phyloP scores from a whole-genome alignment of 2,113 vertebrate species.

The Ivindomyrus marchei region DNA sequence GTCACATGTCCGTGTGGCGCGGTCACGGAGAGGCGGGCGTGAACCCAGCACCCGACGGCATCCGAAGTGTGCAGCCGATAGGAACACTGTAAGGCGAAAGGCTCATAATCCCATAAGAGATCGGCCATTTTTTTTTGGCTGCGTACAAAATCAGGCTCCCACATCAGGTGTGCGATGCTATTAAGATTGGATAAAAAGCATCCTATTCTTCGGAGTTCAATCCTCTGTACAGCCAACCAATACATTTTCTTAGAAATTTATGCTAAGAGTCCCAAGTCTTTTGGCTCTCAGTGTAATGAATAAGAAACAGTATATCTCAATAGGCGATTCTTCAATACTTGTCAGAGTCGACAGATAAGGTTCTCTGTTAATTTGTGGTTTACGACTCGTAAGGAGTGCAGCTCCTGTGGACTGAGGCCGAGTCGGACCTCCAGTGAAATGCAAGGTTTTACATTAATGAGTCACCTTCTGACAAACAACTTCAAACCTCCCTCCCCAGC shows the following conservation, averaged over 20 bases:
- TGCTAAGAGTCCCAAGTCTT: not conserved
- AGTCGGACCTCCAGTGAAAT: slow-evolving; percentile 58
- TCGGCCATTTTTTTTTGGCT: not conserved
- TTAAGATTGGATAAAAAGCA: not conserved
- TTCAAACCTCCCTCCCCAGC: slow-evolving; percentile 63
- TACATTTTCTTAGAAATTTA: not conserved
- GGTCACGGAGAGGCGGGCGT: not conserved
- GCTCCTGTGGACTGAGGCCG: slow-evolving; percentile 48
- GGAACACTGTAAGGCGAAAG: not conserved
- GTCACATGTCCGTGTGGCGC: not conserved
- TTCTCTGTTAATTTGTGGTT: slow-evolving; percentile 45
- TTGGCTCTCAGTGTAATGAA: not conserved
- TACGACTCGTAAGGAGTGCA: slow-evolving; percentile 46
- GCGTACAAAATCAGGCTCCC: no score
- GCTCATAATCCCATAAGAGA: not conserved
- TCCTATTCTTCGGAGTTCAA: not conserved
- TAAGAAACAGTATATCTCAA: not conserved
- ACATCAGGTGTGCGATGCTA: not conserved
- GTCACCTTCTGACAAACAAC: slow-evolving; percentile 63
- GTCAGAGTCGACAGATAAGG: slow-evolving; percentile 23
- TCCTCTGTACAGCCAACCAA: not conserved
- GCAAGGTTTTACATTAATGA: slow-evolving; percentile 68
- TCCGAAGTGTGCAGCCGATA: not conserved
- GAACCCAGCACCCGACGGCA: not conserved
- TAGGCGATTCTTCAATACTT: slow-evolving; percentile 29